Evolutionary conservation across 2,888 invertebrate genomes (phyloP).

Genomic region (Eristalis tenax): DNA sequence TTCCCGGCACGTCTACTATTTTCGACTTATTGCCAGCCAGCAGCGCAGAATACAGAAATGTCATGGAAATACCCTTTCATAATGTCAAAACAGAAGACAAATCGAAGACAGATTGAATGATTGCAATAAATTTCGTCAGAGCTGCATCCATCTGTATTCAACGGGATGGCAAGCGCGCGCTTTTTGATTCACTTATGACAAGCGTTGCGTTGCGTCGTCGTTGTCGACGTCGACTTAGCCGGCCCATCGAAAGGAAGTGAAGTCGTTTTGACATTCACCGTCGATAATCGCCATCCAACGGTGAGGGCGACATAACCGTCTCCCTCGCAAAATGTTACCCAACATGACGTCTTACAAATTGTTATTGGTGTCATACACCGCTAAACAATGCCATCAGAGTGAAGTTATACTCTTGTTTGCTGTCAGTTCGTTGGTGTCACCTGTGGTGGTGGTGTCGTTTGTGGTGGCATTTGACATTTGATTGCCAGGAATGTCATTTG

Average conservation of each 20-base stretch:
- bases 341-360: conserved; percentile 60
- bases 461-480: conserved; percentile 43
- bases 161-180: neutral
- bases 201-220: neutral
- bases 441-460: conserved; percentile 1
- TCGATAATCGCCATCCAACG: neutral
- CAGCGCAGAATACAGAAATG: conserved; percentile 47
- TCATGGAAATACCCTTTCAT: conserved; percentile 54
- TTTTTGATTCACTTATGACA: neutral
- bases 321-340: conserved; percentile 36
- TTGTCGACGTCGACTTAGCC: too few relatives aligned
- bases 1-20: conserved; percentile 52
- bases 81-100: conserved; percentile 21
- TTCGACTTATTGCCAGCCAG: conserved; percentile 41
- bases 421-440: conserved; percentile 39
- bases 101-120: conserved; percentile 14
- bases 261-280: neutral
- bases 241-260: neutral
- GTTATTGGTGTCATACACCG: conserved; percentile 40
- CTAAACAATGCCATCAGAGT: conserved; percentile 23
- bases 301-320: neutral
- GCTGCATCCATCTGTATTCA: conserved; percentile 42
- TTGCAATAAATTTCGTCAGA: conserved; percentile 47
- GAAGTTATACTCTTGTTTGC: conserved; percentile 55
- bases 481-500: neutral